Percentiles rank a stretch among this genome's conserved stretches.
phyloP scores from a whole-genome alignment of 2,888 invertebrate genomes.

The Agonopterix alstromeriana region DNA sequence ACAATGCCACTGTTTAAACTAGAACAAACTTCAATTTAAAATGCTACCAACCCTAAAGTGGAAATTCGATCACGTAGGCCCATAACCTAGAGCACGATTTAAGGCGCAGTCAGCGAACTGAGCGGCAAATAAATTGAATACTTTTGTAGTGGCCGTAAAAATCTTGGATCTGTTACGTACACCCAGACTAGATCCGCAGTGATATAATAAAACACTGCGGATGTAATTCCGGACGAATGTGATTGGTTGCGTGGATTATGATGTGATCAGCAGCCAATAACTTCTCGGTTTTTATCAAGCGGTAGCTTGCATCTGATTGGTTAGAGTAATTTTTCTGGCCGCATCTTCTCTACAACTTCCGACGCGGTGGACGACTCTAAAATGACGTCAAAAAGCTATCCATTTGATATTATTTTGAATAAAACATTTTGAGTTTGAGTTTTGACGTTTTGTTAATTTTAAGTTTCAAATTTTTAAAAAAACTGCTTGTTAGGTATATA shows the following conservation, averaged over 20 bases:
- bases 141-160: slow-evolving; percentile 34
- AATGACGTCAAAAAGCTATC: too few species aligned
- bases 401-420: too few species aligned
- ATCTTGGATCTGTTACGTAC: slow-evolving; percentile 18
- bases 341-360: too few species aligned
- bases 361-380: too few species aligned
- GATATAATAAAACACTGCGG: slow-evolving; percentile 7
- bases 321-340: not conserved
- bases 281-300: not conserved
- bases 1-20: too few species aligned
- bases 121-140: slow-evolving; percentile 38
- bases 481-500: too few species aligned
- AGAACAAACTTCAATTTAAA: too few species aligned
- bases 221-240: not conserved
- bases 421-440: too few species aligned
- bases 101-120: slow-evolving; percentile 15
- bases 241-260: not conserved
- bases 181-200: slow-evolving; percentile 3
- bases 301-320: not conserved
- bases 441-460: not conserved
- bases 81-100: slow-evolving; percentile 29
- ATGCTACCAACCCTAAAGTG: slow-evolving; percentile 12
- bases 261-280: not conserved
- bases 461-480: too few species aligned
- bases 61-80: slow-evolving; percentile 41